Conservation (phyloP, 2,888 invertebrate species). For the Doris montereyensis region DNA sequence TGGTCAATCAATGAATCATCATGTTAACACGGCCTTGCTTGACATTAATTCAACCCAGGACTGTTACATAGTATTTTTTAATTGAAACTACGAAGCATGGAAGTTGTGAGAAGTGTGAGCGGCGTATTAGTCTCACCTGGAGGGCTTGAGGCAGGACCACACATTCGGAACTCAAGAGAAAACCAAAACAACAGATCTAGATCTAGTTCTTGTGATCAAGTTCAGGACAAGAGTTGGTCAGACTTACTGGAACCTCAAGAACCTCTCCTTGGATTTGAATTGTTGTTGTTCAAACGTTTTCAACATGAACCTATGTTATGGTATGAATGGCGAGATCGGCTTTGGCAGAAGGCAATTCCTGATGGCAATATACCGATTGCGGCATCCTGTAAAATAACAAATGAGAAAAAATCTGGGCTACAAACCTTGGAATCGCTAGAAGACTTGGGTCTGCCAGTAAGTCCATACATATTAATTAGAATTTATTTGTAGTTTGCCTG, state of each 20-base stretch:
- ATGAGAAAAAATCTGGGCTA: constrained; percentile 33
- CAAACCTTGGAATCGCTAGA: constrained; percentile 36
- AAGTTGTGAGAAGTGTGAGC: too few relatives aligned
- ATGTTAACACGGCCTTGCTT: too few relatives aligned
- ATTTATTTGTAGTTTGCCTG: too few relatives aligned
- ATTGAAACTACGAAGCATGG: too few relatives aligned
- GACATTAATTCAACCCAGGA: too few relatives aligned
- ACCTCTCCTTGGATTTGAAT: constrained; percentile 70
- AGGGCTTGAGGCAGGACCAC: too few relatives aligned
- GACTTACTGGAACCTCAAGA: constrained; percentile 52
- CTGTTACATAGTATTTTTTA: too few relatives aligned
- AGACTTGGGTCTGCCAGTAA: constrained; percentile 48
- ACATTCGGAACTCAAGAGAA: too few relatives aligned
- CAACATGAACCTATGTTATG: constrained; percentile 65
- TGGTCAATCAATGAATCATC: too few relatives aligned
- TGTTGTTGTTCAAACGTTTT: constrained; percentile 68
- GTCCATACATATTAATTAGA: too few relatives aligned
- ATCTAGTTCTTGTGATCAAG: constrained; percentile 45
- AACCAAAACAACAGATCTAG: not conserved
- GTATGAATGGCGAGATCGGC: constrained; percentile 62
- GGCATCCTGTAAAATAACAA: constrained; percentile 3
- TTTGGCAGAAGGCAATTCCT: constrained; percentile 51
- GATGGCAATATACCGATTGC: constrained; percentile 13
- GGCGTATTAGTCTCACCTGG: too few relatives aligned
- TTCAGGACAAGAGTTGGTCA: constrained; percentile 10